Percentiles rank a stretch among this genome's conserved stretches.
Evolutionary conservation across 2,888 invertebrate species (phyloP).

Genomic region (Yponomeuta sedellus): DNA sequence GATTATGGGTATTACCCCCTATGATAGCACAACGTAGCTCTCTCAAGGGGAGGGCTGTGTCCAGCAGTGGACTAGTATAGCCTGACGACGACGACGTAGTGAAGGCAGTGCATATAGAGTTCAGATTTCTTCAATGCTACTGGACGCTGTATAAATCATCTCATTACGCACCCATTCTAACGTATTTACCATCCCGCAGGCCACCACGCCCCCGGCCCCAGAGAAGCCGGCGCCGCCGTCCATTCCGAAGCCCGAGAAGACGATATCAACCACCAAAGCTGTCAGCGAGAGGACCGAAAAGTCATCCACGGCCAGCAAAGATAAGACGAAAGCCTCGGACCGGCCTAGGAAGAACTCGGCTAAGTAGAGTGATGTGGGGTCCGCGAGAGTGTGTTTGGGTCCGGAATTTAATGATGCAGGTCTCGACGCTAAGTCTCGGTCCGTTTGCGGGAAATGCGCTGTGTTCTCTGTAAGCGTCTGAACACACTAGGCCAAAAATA

Average conservation of each 20-base stretch:
- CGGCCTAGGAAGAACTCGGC: not conserved
- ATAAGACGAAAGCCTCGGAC: not conserved
- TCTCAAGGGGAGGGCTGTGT: no score
- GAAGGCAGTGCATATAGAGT: no score
- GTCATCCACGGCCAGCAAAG: not conserved
- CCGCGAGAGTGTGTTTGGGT: not conserved
- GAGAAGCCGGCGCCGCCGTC: constrained; percentile 29
- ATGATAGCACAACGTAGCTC: no score
- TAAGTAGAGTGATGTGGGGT: not conserved
- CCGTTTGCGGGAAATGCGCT: not conserved
- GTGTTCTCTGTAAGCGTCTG: not conserved
- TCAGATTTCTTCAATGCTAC: no score
- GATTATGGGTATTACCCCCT: no score
- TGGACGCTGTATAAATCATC: no score
- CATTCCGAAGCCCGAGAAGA: constrained; percentile 26
- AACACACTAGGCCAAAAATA: no score
- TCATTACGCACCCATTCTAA: not conserved
- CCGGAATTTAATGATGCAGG: not conserved
- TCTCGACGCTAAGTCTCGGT: not conserved
- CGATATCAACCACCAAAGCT: not conserved
- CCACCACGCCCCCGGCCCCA: constrained; percentile 31
- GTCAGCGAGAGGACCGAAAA: not conserved
- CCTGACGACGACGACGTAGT: no score
- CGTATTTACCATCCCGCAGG: constrained; percentile 11
- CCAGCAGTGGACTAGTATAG: no score